Evolutionary conservation across 2,888 invertebrate genomes (phyloP), one percentile per base, ranked within the genome.

Genomic region (Conistra vaccinii): DNA sequence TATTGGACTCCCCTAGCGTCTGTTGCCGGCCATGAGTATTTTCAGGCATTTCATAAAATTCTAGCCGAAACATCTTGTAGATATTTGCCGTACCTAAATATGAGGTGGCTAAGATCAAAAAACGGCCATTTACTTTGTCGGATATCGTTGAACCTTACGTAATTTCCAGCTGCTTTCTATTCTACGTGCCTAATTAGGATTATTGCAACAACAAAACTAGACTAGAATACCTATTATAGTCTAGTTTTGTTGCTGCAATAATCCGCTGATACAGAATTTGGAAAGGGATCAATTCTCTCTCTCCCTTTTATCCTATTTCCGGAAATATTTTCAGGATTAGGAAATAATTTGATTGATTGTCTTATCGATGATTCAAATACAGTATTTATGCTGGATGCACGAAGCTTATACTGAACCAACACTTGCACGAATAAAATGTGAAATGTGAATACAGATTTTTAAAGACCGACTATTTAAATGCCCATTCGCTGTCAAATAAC

Each of bases 401-500:
- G 17, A 35, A 39, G 20, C n/a, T 42, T 1, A 20, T 45, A 23
- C 17, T 53, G 42, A 26, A 23, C 2, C 10, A 55, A 17, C 4
- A 10, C 32, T 32, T 66, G 7, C 42, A 26, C 58, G 53, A 61
- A 69, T 48, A 35, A 65, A 61, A 42, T 32, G 48, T 71, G 55
- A 65, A 69, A 73, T 29, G 10, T 42, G 48, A 69, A 39, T 53
- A 20, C 53, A 35, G 17, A 32, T 48, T 55, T 66, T 65, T 71
- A 55, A 65, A 68, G 12, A 67, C 32, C 9, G 55, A 48, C n/a
- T 80, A 60, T 74, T 79, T 75, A 67, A 65, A 48, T 62, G 48
- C 4, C 45, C 39, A 71, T 85, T 60, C 39, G 32, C 60, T 85
- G 73, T 83, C 80, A 73, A 72, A 79, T 83, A 83, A 83, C 26